Conservation (phyloP, 2,797 vertebrate genomes). For the Ceryle rudis region DNA sequence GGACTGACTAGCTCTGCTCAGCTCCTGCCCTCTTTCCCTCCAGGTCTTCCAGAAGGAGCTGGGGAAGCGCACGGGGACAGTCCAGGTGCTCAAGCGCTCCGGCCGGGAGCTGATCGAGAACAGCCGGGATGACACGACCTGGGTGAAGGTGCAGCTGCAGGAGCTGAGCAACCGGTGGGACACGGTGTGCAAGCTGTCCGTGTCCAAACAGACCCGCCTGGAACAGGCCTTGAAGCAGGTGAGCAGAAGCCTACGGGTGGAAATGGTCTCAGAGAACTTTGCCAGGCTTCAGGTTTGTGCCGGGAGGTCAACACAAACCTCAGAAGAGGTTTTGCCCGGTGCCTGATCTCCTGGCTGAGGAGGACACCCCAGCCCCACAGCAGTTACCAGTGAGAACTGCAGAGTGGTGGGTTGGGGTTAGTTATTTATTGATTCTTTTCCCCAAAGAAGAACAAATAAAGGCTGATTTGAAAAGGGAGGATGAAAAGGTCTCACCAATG, state of each 20-base stretch:
- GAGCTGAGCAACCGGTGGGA: constrained; percentile 99
- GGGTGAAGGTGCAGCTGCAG: constrained; percentile 98
- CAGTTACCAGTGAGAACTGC: not conserved
- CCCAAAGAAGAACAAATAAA: not conserved
- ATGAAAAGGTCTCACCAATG: fast-evolving
- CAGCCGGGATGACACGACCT: constrained; percentile 93
- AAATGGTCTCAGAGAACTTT: fast-evolving
- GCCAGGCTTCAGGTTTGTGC: not conserved
- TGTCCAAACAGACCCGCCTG: constrained; percentile 94
- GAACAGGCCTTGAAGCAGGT: constrained; percentile 96
- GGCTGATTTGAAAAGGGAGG: not conserved
- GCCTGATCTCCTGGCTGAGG: not conserved
- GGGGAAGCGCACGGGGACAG: constrained; percentile 92
- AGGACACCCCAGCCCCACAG: not conserved
- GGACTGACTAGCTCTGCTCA: not conserved
- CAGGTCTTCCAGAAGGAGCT: constrained; percentile 97
- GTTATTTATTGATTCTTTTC: fast-evolving
- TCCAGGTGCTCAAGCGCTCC: constrained; percentile 95
- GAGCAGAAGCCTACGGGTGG: not conserved
- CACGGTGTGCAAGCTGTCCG: constrained; percentile 93
- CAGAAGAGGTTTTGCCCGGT: not conserved
- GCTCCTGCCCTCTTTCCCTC: not conserved
- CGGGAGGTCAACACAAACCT: not conserved
- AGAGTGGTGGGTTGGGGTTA: not conserved
- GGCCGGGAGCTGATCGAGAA: constrained; percentile 96